phyloP scores from a whole-genome alignment of 2,797 vertebrate genomes.

The Glossophaga mutica region DNA sequence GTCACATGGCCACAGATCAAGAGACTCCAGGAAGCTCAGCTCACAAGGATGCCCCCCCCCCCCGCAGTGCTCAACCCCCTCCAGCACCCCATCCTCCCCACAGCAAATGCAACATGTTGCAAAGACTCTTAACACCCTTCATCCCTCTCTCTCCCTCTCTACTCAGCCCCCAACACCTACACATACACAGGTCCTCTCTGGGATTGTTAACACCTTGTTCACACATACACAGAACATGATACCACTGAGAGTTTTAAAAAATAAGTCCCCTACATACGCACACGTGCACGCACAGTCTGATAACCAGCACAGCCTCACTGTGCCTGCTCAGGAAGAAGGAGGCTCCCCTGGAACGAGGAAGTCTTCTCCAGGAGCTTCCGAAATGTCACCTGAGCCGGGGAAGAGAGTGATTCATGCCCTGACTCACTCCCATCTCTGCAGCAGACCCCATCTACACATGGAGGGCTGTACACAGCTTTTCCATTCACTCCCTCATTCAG shows the following conservation, averaged over 20 bases:
- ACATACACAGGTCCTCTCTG: background rate
- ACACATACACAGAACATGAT: background rate
- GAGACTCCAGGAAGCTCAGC: background rate
- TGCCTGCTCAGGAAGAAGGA: background rate
- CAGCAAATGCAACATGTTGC: background rate
- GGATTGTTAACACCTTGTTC: background rate
- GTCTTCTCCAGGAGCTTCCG: background rate
- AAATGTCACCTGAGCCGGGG: conserved; percentile 33
- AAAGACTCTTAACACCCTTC: background rate
- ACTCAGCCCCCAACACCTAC: background rate
- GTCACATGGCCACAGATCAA: background rate
- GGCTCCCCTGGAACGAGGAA: background rate
- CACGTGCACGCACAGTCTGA: background rate
- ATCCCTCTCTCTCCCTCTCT: background rate
- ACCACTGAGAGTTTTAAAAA: background rate
- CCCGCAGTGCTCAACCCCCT: background rate
- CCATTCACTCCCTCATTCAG: conserved; percentile 57
- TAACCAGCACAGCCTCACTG: background rate
- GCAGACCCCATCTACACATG: background rate
- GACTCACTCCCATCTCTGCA: conserved; percentile 33
- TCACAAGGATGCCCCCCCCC: background rate
- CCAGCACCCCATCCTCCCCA: background rate
- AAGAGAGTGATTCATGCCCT: conserved; percentile 51
- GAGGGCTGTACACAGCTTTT: background rate
- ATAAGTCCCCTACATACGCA: background rate